Base-by-base conservation (phyloP, 2,888 invertebrate genomes). In the Monopis laevigella region DNA sequence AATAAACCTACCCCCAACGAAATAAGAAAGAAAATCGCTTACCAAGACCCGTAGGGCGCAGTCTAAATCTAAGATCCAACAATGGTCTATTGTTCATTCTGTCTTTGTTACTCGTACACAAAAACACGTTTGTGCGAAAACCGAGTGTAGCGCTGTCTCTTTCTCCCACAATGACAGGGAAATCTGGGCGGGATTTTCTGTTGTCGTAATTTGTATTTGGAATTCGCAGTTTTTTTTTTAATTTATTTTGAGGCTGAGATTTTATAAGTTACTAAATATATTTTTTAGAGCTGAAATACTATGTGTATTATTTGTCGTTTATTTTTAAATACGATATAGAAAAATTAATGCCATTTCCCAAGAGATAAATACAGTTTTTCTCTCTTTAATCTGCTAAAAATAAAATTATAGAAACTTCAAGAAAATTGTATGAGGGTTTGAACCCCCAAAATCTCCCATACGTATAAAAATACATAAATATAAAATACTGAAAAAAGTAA, bases 21-120 rank as follows among this genome's bases (percentile, higher is more conserved):
- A 43, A 45, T 47, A 47, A 14, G 13, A 39, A 4, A 30, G 14
- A 10, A 18, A 41, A 46, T 46, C 40, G 46, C 51, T 56, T 67
- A 51, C 59, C 55, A 45, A 48, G 58, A 14, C 46, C 34, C 35
- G 39, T 66, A 72, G 69, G 67, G 64, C n/a, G n/a, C 66, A 62
- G 50, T 47, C 51, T 46, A 46, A 14, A 58, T 59, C 77, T 62
- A 59, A 78, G 78, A 77, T n/a, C 75, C 78, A 75, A 80, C 80
- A 80, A 80, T 80, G 68, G 78, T 69, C 78, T 75, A 80, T 80
- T 80, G 78, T 78, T 65, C 64, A 62, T 69, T 67, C 78, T 78
- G 75, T 71, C 62, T 53, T 75, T 74, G 62, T 65, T 63, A 59
- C 53, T 43, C 42, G 57, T 58, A 54, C 60, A 55, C 53, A 60